Conservation (phyloP, 2,888 invertebrate species). For the Phyto melanocephala region DNA sequence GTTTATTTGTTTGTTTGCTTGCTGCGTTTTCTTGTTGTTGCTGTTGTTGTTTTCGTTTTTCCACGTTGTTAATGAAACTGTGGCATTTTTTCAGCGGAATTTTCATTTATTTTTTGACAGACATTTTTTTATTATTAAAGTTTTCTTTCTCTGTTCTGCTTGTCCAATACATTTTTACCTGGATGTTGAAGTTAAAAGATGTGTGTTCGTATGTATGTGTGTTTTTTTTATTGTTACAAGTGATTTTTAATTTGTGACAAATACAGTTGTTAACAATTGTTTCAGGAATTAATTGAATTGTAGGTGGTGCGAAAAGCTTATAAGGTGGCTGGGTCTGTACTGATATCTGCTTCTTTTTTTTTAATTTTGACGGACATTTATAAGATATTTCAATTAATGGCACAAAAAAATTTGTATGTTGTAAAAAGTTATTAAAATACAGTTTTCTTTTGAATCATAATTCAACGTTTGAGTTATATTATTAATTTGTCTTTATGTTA, state of each 20-base stretch:
- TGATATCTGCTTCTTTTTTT: neutral
- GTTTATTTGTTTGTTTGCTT: constrained; percentile 1
- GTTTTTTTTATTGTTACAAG: constrained; percentile 44
- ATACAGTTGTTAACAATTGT: constrained; percentile 54
- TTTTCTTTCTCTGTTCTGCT: neutral
- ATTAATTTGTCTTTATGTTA: neutral
- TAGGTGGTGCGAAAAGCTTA: constrained; percentile 15
- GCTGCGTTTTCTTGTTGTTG: constrained; percentile 12
- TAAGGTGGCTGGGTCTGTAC: constrained; percentile 11
- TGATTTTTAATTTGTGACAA: constrained; percentile 61
- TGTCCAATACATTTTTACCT: neutral
- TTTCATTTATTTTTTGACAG: constrained; percentile 1
- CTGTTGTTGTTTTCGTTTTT: neutral
- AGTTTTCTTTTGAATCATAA: neutral
- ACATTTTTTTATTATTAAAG: neutral
- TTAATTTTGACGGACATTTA: neutral
- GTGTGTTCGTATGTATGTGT: neutral
- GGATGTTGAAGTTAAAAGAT: too few relatives aligned
- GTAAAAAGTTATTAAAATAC: neutral
- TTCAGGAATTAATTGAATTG: constrained; percentile 51
- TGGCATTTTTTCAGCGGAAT: constrained; percentile 1
- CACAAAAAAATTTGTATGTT: constrained; percentile 13
- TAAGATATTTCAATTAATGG: neutral
- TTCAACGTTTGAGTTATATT: neutral
- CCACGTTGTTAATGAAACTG: neutral